A percentile compares a stretch with the other conserved stretches of the same genome.
Evolutionary conservation across 2,888 invertebrate genomes (phyloP).

Genomic region (Brachyptera risi): DNA sequence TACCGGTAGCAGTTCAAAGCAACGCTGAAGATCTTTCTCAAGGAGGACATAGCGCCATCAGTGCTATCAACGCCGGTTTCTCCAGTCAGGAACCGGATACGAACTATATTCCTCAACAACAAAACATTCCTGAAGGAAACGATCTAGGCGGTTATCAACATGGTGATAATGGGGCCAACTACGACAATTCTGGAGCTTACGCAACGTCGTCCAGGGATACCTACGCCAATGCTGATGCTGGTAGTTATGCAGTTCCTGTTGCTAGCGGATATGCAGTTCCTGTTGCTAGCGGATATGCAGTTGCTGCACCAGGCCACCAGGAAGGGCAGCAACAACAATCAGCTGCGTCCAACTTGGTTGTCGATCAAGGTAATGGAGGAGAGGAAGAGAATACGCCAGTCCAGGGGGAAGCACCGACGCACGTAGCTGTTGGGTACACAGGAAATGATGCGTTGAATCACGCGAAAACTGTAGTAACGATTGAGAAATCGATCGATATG

Average conservation of each 20-base stretch:
- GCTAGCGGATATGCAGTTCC: neutral
- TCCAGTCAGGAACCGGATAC: neutral
- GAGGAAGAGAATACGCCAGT: neutral
- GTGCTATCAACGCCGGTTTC: slow-evolving; percentile 7
- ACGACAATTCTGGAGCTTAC: slow-evolving; percentile 1
- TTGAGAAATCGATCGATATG: slow-evolving; percentile 12
- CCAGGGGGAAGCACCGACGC: neutral
- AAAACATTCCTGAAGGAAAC: neutral
- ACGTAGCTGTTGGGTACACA: neutral
- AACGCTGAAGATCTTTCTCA: neutral
- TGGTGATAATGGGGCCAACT: neutral
- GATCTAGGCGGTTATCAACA: neutral
- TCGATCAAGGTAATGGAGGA: neutral
- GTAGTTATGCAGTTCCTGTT: neutral
- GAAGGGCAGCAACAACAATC: neutral
- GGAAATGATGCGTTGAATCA: neutral
- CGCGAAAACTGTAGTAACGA: slow-evolving; percentile 4
- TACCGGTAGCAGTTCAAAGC: neutral
- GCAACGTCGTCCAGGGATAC: slow-evolving; percentile 1
- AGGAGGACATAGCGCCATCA: neutral
- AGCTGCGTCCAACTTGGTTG: neutral
- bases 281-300: neutral
- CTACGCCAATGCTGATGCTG: neutral
- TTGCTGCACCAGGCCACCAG: no score
- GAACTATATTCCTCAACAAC: no score